Evolutionary conservation across 2,888 invertebrate species (phyloP).

Genomic region (Drosophila mimetica): DNA sequence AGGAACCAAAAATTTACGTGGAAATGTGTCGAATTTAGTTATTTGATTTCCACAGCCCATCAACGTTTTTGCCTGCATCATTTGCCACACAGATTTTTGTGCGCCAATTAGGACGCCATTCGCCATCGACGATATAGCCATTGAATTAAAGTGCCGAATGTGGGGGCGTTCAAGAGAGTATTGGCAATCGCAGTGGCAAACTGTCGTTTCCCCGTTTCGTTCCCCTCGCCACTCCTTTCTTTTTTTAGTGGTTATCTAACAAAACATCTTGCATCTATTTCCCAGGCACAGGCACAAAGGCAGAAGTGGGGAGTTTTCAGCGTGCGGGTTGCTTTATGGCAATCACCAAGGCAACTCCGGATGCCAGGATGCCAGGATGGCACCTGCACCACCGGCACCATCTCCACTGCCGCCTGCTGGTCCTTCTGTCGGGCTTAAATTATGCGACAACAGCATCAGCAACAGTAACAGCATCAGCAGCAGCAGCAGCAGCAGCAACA

Average conservation of each 20-base stretch:
- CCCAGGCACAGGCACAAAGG: constrained; percentile 48
- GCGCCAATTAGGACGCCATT: constrained; percentile 11
- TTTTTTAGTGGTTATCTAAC: constrained; percentile 20
- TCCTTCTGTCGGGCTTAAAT: constrained; percentile 61
- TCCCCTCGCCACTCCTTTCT: background rate
- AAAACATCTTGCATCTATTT: constrained; percentile 43
- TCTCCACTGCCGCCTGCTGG: background rate
- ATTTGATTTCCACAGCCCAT: background rate
- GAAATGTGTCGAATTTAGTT: background rate
- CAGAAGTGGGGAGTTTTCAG: constrained; percentile 8
- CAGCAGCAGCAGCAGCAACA: constrained; percentile 16
- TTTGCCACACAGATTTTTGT: background rate
- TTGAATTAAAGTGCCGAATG: constrained; percentile 6
- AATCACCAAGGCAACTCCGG: constrained; percentile 51
- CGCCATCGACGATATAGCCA: background rate
- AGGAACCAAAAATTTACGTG: too few relatives aligned
- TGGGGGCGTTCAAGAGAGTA: constrained; percentile 4
- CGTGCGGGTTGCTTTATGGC: constrained; percentile 61
- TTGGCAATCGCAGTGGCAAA: background rate
- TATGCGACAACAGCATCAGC: constrained; percentile 56
- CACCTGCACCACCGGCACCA: constrained; percentile 19
- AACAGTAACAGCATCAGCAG: constrained; percentile 9
- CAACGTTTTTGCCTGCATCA: background rate
- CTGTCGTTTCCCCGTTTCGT: background rate
- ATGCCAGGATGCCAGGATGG: constrained; percentile 21